Percentiles rank a stretch among this genome's conserved stretches.
Evolutionary conservation across 1,140 invertebrate species (phyloP).

Genomic region (honey bee (Apis mellifera)): Amel_HAv3.1 CM009940.2:826501-827000

Average conservation of each 20-base stretch:
- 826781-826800: neutral
- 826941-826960: neutral
- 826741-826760: neutral
- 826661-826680: neutral
- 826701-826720: neutral
- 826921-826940: neutral
- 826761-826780: too few species aligned
- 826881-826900: neutral
- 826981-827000: neutral
- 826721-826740: neutral
- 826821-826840: neutral
- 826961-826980: slow-evolving; percentile 1
- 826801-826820: neutral
- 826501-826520: neutral
- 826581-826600: neutral
- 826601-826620: neutral
- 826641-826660: neutral
- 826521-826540: neutral
- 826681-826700: neutral
- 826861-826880: neutral
- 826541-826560: too few species aligned
- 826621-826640: slow-evolving; percentile 20
- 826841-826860: neutral
- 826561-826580: neutral
- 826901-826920: neutral